These are phyloP conservation scores for Synanthedon vespiformis DNA, from an alignment of 2,888 invertebrate species.

Conservation along the genomic window DNA sequence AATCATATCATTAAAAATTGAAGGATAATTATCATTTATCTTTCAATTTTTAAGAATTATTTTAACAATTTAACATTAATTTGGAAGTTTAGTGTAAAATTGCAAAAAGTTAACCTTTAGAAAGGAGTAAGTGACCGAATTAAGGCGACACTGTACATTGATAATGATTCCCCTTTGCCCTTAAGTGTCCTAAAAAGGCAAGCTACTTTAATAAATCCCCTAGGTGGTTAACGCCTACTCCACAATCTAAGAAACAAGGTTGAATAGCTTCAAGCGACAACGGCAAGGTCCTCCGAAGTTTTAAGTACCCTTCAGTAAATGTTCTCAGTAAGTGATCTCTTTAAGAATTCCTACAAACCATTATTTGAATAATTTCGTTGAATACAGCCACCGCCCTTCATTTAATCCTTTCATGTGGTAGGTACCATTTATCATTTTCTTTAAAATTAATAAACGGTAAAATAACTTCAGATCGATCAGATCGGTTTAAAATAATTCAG, in stretches of 20 bases:
- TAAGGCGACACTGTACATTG: conserved; percentile 36
- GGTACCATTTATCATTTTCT: too few species aligned
- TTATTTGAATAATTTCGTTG: conserved; percentile 26
- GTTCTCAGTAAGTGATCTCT: conserved; percentile 44
- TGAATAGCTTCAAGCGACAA: conserved; percentile 36
- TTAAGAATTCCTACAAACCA: conserved; percentile 32
- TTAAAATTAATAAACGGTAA: too few species aligned
- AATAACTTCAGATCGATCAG: too few species aligned
- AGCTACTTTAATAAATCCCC: conserved; percentile 53
- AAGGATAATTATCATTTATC: too few species aligned
- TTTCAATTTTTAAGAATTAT: too few species aligned
- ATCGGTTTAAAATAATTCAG: too few species aligned
- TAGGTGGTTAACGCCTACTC: conserved; percentile 53
- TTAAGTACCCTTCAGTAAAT: conserved; percentile 51
- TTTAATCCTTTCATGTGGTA: too few species aligned
- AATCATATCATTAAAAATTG: too few species aligned
- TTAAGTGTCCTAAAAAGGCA: conserved; percentile 44
- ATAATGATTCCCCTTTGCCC: conserved; percentile 45
- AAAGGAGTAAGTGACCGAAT: conserved; percentile 20
- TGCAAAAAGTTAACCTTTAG: conserved; percentile 3
- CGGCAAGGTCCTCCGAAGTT: conserved; percentile 38
- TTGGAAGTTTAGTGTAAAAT: too few species aligned
- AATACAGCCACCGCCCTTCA: not conserved
- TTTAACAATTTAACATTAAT: too few species aligned
- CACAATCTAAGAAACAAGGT: conserved; percentile 46